phyloP scores from a whole-genome alignment of 2,113 vertebrate species.

The Mionectes macconnelli region DNA sequence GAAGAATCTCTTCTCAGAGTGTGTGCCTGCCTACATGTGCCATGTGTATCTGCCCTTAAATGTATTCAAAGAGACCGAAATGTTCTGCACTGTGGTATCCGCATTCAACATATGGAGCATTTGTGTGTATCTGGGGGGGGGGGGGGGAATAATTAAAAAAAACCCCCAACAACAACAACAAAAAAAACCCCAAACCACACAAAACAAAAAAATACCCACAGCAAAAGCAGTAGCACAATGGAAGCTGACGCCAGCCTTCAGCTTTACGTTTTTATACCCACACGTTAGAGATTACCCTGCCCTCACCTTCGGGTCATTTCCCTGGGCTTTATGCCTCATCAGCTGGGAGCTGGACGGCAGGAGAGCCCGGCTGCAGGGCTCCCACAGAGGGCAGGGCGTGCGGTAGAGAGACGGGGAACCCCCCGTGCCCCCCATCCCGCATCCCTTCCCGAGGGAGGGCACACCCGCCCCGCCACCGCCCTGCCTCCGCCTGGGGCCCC shows the following conservation, averaged over 20 bases:
- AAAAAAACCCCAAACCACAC: background rate
- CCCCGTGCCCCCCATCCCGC: background rate
- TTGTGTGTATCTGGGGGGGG: background rate
- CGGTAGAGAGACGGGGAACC: rapidly evolving
- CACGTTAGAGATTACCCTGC: background rate
- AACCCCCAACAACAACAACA: too few relatives aligned
- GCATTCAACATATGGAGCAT: constrained; percentile 16
- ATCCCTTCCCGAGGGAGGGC: background rate
- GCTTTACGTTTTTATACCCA: background rate
- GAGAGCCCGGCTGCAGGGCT: background rate
- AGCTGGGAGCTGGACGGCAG: background rate
- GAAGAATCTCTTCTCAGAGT: background rate
- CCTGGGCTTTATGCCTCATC: background rate
- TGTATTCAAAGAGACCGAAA: background rate
- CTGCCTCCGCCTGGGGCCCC: background rate
- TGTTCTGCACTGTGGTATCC: background rate
- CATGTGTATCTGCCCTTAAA: background rate
- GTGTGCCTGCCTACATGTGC: background rate
- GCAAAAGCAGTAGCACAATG: background rate
- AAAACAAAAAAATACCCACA: background rate
- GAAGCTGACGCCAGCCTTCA: background rate
- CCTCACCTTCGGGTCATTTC: background rate
- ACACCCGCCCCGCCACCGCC: background rate
- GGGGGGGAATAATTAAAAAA: background rate
- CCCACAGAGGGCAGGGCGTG: background rate